Conservation (phyloP, 2,797 vertebrate species). For the Paratrypauchen microcephalus region DNA sequence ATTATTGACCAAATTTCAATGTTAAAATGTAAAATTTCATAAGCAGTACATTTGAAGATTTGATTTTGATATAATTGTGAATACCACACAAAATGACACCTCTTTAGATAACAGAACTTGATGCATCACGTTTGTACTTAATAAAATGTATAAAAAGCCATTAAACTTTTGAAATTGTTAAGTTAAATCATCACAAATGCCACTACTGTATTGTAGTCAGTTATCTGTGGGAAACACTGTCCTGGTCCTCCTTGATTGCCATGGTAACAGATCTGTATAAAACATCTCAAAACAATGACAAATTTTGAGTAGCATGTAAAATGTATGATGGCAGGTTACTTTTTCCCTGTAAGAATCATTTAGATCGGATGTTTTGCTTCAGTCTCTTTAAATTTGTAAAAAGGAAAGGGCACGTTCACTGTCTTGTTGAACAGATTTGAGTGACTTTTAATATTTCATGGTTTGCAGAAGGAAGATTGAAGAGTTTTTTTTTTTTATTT, state of each 20-base stretch:
- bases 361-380: conserved; percentile 59
- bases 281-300: conserved; percentile 25
- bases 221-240: conserved; percentile 27
- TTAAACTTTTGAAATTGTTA: no score
- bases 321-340: conserved; percentile 50
- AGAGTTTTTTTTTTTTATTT: conserved; percentile 71
- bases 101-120: no score
- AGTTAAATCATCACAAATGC: background rate
- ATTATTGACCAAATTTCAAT: no score
- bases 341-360: conserved; percentile 47
- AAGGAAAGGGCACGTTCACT: conserved; percentile 30
- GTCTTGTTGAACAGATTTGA: conserved; percentile 34
- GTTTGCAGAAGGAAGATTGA: conserved; percentile 66
- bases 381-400: conserved; percentile 56
- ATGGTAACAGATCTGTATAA: conserved; percentile 38
- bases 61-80: no score
- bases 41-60: no score
- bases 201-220: background rate
- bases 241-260: conserved; percentile 29
- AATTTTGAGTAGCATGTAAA: conserved; percentile 61
- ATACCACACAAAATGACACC: no score
- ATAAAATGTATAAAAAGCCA: no score
- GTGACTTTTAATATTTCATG: conserved; percentile 70
- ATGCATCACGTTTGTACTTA: no score
- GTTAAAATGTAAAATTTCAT: no score